A percentile compares a stretch with the other conserved stretches of the same genome.
phyloP scores from a whole-genome alignment of 2,113 vertebrate genomes.

The Dascyllus trimaculatus region DNA sequence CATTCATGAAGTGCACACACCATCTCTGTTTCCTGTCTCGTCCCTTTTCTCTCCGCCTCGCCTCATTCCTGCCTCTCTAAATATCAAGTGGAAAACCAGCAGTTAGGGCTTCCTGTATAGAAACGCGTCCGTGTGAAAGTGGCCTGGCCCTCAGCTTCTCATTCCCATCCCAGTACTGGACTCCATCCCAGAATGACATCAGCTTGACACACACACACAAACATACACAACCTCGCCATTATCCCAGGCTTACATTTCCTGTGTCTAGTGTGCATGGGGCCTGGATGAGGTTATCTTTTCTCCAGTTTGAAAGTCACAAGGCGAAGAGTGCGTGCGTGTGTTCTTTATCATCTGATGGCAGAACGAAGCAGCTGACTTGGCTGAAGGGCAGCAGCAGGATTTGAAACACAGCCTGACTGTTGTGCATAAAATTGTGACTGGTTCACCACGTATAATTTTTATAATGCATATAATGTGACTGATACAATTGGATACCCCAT shows the following conservation, averaged over 20 bases:
- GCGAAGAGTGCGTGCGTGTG: conserved; percentile 18
- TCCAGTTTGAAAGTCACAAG: conserved; percentile 66
- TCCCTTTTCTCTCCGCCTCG: conserved; percentile 32
- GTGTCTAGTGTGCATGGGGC: conserved; percentile 46
- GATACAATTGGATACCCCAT: conserved; percentile 17
- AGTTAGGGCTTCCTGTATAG: conserved; percentile 73
- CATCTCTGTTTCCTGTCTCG: conserved; percentile 53
- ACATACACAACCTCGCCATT: conserved; percentile 47
- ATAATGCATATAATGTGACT: conserved; percentile 12
- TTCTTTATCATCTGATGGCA: conserved; percentile 50
- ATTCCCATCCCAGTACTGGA: conserved; percentile 70
- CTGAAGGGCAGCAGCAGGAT: conserved; percentile 17
- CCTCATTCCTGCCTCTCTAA: conserved; percentile 37
- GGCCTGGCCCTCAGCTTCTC: conserved; percentile 54
- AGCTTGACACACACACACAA: conserved; percentile 52
- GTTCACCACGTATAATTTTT: conserved; percentile 15
- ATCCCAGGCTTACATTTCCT: conserved; percentile 71
- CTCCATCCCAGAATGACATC: conserved; percentile 77
- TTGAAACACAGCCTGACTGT: conserved; percentile 28
- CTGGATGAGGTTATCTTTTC: conserved; percentile 56
- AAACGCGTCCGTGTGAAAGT: conserved; percentile 75
- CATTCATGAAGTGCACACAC: conserved; percentile 6
- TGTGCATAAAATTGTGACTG: conserved; percentile 24
- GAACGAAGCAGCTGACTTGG: conserved; percentile 64
- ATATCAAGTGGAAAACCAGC: conserved; percentile 72